Evolutionary conservation across 2,888 invertebrate genomes (phyloP), one percentile per base, ranked within the genome.

Genomic region (Exephanes ischioxanthus): DNA sequence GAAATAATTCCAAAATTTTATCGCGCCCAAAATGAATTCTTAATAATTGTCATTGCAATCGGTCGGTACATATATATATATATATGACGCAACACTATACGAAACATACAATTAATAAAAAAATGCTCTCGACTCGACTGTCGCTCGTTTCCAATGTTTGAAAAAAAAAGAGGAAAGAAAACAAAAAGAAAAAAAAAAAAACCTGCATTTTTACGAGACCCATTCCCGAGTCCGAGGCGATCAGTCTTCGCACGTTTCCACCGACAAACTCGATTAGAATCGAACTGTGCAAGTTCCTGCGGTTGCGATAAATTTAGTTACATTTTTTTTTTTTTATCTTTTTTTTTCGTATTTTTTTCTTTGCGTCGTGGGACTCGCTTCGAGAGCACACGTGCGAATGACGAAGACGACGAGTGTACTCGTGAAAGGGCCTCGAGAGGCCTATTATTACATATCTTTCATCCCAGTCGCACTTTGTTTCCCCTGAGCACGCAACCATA

Each of bases 91-190:
- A 48, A 48, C 14, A 48, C 16, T 16, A 48, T 48, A 48, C 7
- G 26, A 16, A 19, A 53, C 22, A 45, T n/a, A 63, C 67, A 83
- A 85, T 85, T 76, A 61, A 76, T 85, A 85, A 63, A 85, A 80
- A 85, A 83, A 80, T 85, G 85, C 85, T 85, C 85, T 85, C 82
- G 82, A 85, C 85, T 75, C 85, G 85, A 85, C 85, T 85, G 85
- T 82, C 85, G 85, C 85, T 85, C 85, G 85, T 78, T 67, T 76
- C 71, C 71, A 72, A 53, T 85, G 53, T 72, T 58, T 22, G 26
- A 53, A 55, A 79, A 66, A 78, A 26, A 37, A 51, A 26, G 30
- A 26, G 19, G 48, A 71, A 45, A 58, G 55, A 33, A 19, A 75
- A 70, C 48, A 37, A 78, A 48, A 53, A 41, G 26, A 14, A 63